Evolutionary conservation across 2,797 vertebrate species (phyloP).

Genomic region (Leptodactylus fallax): DNA sequence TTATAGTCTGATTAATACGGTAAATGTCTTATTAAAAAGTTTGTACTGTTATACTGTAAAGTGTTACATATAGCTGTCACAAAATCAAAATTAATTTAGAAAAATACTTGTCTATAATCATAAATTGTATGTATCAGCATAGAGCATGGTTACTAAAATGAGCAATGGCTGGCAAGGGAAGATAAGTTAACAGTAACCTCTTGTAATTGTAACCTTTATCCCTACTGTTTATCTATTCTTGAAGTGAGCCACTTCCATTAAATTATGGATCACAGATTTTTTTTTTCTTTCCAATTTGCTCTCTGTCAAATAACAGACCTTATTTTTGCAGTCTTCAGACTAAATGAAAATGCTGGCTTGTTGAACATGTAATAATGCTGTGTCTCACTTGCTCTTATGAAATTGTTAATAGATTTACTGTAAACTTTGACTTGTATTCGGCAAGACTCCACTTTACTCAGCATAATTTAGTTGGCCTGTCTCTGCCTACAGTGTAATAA

Average conservation of each 20-base stretch:
- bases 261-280: constrained; percentile 28
- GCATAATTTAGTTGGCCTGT: constrained; percentile 57
- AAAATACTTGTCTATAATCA: neutral
- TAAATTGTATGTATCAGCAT: neutral
- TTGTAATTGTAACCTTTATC: constrained; percentile 37
- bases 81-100: no score
- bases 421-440: constrained; percentile 57
- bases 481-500: constrained; percentile 56
- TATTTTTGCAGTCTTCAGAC: constrained; percentile 42
- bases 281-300: constrained; percentile 39
- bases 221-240: constrained; percentile 29
- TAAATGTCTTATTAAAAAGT: no score
- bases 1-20: no score
- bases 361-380: constrained; percentile 44
- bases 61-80: no score
- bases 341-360: constrained; percentile 52
- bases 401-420: constrained; percentile 60
- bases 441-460: constrained; percentile 54
- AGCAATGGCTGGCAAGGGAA: constrained; percentile 9
- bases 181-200: neutral
- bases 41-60: no score
- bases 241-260: constrained; percentile 18
- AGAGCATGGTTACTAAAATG: neutral
- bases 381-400: constrained; percentile 49
- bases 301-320: constrained; percentile 47